Base-by-base conservation (phyloP, 2,797 vertebrate genomes). In the Urophycis tenuis region DNA sequence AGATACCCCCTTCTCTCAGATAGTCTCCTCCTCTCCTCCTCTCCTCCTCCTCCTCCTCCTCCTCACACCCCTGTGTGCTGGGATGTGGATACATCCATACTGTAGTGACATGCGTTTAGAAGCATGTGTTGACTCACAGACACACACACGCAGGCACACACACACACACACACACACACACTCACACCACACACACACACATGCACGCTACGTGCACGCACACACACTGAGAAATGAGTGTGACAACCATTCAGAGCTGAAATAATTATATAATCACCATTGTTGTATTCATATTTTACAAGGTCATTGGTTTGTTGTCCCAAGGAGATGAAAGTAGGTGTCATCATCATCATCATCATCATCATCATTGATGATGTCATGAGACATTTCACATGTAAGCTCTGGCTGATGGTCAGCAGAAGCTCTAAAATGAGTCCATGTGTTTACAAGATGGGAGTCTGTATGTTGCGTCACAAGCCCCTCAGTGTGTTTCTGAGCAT, bases 1-100 rank as follows among this genome's bases (percentile, higher is more conserved):
- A 53, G 49, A 31, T 29, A 69, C 25, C n/a, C n/a, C 64, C 25
- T 29, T n/a, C 64, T 82, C 80, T 87, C 84, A 86, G 87, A 80
- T 83, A 81, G 82, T 79, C 76, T 73, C 67, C 33, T 76, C 81
- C 80, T 72, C 79, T 78, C 72, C 34, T 60, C 79, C 79, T 83
- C 83, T 88, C 82, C 36, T 31, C 67, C 7, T 67, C 4, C 14
- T 31, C 75, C 31, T 30, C 49, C 39, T 72, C 22, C 25, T 60
- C 9, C 32, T 49, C 29, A 1, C 60, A 74, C 73, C 73, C 83
- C 87, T 77, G 74, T 78, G 29, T 72, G 73, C 35, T 60, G 77
- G 86, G 82, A 81, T 53, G 41, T 17, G 41, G 14, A 45, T 15
- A 17, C 41, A 45, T 15, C 15, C 2, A 45, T 45, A 7, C 49